Base-by-base conservation (phyloP, 2,113 vertebrate genomes). In the Hemibagrus wyckioides region DNA sequence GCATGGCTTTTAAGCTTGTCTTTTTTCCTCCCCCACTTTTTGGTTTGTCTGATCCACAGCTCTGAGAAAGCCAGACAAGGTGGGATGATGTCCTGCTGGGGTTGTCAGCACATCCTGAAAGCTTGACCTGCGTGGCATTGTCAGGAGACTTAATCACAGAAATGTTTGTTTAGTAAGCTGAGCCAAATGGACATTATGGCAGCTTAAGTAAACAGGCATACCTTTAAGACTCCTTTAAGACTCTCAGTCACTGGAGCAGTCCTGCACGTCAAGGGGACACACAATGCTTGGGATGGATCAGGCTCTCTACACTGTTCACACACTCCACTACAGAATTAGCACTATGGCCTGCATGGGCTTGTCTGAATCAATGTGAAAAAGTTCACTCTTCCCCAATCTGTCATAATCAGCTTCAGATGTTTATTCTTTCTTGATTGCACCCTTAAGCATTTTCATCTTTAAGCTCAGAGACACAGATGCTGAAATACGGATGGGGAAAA, bases 81-180 rank as follows among this genome's bases (percentile, higher is more conserved):
- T 77, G 41, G 57, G 76, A 36, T 17, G 59, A 61, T 15, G 11
- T 50, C n/a, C 41, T 63, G 80, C 30, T 39, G 86, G 56, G 65
- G 67, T 41, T 83, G 56, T 61, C 79, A 75, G 65, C 63, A 48
- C 63, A 36, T 69, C 36, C 52, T 87, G 48, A 28, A 82, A 59
- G 77, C 65, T 69, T 73, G 30, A 63, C 41, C 80, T 76, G 80
- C 39, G 5, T 39, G 10, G 54, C 71, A 86, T 86, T 80, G 75
- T 82, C 77, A 71, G 77, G 65, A 82, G 85, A 82, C 33, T 59
- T 52, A 63, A 75, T 87, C 80, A 63, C 50, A 28, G 54, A 28
- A 25, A 9, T 75, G 86, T 87, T 77, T 87, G 82, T 87, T 84
- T 84, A 84, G 81, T 79, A 79, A 84, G 81, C 81, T 25, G 73